These are phyloP conservation scores for Phymatocera aterrima DNA, from an alignment of 2,888 invertebrate genomes.

Conservation along the genomic window DNA sequence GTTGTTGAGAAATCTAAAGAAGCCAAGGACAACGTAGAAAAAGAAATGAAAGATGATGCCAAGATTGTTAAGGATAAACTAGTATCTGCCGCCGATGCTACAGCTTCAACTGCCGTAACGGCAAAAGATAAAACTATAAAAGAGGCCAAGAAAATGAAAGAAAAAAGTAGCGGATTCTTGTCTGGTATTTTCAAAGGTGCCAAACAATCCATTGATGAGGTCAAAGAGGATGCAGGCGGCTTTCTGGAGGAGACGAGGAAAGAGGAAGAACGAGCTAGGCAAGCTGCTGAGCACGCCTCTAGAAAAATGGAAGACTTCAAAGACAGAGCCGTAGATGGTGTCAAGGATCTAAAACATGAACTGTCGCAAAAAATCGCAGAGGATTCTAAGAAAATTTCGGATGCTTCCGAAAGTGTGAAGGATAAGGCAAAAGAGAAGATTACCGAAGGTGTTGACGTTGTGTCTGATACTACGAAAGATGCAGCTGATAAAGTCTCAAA, in stretches of 20 bases:
- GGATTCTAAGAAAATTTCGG: conserved; percentile 58
- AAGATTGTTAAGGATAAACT: conserved; percentile 50
- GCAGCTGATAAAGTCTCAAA: conserved; percentile 40
- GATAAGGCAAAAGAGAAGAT: conserved; percentile 53
- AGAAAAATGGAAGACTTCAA: conserved; percentile 35
- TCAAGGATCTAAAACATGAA: conserved; percentile 65
- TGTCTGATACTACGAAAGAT: conserved; percentile 41
- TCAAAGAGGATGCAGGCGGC: conserved; percentile 16
- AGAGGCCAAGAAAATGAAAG: conserved; percentile 48
- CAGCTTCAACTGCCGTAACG: conserved; percentile 49
- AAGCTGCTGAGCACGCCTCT: conserved; percentile 56
- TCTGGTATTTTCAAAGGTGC: conserved; percentile 28
- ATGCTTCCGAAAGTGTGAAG: conserved; percentile 61
- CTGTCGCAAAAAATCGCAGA: conserved; percentile 44
- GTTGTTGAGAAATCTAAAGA: conserved; percentile 54
- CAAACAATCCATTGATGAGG: conserved; percentile 35
- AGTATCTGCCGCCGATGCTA: conserved; percentile 32
- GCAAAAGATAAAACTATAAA: conserved; percentile 47
- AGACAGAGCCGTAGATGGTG: conserved; percentile 57
- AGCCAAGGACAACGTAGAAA: conserved; percentile 50
- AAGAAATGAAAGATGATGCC: conserved; percentile 52
- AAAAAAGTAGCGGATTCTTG: conserved; percentile 39
- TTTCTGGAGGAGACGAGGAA: conserved; percentile 45
- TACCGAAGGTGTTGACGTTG: conserved; percentile 39
- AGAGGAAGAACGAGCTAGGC: conserved; percentile 60